These are phyloP conservation scores for Zaprionus capensis DNA, from an alignment of 1,140 invertebrate species.

Conservation along the genomic window DNA sequence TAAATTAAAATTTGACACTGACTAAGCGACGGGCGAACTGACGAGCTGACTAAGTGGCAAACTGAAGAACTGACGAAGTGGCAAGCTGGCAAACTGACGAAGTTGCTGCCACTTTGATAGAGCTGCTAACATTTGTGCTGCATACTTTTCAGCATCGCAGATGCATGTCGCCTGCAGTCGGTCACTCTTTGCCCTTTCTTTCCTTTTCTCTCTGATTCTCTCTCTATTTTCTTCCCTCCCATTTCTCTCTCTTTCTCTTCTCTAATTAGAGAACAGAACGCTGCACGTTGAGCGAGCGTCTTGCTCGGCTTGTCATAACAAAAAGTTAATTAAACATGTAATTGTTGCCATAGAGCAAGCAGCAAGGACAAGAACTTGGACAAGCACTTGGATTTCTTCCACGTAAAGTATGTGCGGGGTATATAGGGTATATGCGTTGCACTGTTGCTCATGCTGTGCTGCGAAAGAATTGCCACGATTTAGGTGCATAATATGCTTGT, in stretches of 20 bases:
- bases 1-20: constrained; percentile 74
- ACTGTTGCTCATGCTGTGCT: not conserved
- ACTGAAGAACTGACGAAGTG: constrained; percentile 3
- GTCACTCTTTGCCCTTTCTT: not conserved
- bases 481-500: not conserved
- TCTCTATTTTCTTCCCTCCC: not conserved
- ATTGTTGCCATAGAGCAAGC: constrained; percentile 62
- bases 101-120: not conserved
- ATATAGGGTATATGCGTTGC: constrained; percentile 8
- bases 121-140: constrained; percentile 20
- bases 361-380: constrained; percentile 50
- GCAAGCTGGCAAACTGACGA: constrained; percentile 1
- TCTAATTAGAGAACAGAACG: constrained; percentile 57
- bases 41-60: not conserved
- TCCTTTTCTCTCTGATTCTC: not conserved
- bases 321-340: constrained; percentile 81
- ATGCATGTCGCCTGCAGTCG: not conserved
- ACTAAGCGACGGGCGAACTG: constrained; percentile 22
- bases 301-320: constrained; percentile 59
- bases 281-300: not conserved
- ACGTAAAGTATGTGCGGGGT: not conserved
- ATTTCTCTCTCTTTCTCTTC: constrained; percentile 45
- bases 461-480: not conserved
- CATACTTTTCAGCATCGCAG: constrained; percentile 31
- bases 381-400: not conserved